phyloP scores from a whole-genome alignment of 2,888 invertebrate species.

The Prenolepis imparis region DNA sequence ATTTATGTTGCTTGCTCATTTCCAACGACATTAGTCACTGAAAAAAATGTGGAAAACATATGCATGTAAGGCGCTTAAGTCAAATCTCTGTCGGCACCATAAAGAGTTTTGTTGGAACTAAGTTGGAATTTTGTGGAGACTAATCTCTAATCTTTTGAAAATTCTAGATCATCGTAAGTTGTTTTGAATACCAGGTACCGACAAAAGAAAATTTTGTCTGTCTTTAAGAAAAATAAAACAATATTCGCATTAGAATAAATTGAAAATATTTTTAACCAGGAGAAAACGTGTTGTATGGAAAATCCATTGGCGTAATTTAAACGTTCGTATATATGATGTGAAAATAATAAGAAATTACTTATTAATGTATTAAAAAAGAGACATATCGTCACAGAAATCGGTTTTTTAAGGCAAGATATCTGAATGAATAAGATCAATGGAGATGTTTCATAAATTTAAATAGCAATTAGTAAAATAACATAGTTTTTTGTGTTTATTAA shows the following conservation, averaged over 20 bases:
- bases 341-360: conserved; percentile 10
- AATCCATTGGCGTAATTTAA: neutral
- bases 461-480: neutral
- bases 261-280: conserved; percentile 26
- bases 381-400: neutral
- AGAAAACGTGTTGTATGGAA: conserved; percentile 21
- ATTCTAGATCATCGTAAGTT: conserved; percentile 38
- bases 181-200: neutral
- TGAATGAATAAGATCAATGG: neutral
- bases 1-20: conserved; percentile 14
- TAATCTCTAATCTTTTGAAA: neutral
- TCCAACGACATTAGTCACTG: conserved; percentile 22
- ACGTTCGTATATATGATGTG: neutral
- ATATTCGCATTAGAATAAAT: neutral
- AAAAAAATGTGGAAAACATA: conserved; percentile 6
- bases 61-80: conserved; percentile 29
- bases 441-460: neutral
- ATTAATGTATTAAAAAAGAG: neutral
- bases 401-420: neutral
- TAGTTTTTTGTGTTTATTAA: neutral
- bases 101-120: neutral
- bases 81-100: neutral
- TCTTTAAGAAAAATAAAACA: neutral
- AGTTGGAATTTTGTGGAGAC: neutral
- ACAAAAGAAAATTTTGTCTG: conserved; percentile 25